These are phyloP conservation scores for Saguinus imperator DNA, from an alignment of 2,113 vertebrate genomes.

Conservation along the genomic window DNA sequence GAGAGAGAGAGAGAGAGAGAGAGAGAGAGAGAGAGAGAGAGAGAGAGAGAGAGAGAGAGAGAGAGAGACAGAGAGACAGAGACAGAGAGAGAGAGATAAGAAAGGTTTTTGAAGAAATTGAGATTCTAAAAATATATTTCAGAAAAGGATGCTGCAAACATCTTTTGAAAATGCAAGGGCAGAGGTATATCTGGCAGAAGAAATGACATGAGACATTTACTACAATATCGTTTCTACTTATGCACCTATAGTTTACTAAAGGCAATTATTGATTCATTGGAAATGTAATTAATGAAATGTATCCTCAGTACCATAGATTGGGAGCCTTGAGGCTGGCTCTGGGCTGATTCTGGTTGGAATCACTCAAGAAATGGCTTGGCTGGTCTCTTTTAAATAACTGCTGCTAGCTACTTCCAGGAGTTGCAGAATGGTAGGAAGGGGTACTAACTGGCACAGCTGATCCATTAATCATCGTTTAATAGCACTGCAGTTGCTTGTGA, in stretches of 20 bases:
- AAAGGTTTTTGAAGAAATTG: background rate
- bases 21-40: no score
- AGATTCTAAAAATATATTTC: background rate
- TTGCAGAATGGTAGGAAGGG: background rate
- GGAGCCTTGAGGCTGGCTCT: background rate
- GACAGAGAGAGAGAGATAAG: no score
- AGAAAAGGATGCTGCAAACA: background rate
- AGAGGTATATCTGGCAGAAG: background rate
- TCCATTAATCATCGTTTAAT: background rate
- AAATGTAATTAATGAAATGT: background rate
- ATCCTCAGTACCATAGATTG: background rate
- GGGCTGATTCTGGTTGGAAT: background rate
- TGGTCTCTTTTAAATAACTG: background rate
- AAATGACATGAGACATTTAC: background rate
- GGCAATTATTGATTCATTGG: background rate
- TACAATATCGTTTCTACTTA: background rate
- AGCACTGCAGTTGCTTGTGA: background rate
- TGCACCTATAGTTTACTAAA: background rate
- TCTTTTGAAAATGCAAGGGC: background rate
- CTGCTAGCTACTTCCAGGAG: background rate
- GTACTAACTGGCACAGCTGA: background rate
- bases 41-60: no score
- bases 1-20: no score
- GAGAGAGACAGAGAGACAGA: no score
- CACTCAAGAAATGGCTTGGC: background rate